Evolutionary conservation across 1,140 invertebrate genomes (phyloP), one percentile per base, ranked within the genome.

Genomic region (Camponotus vicinus): DNA sequence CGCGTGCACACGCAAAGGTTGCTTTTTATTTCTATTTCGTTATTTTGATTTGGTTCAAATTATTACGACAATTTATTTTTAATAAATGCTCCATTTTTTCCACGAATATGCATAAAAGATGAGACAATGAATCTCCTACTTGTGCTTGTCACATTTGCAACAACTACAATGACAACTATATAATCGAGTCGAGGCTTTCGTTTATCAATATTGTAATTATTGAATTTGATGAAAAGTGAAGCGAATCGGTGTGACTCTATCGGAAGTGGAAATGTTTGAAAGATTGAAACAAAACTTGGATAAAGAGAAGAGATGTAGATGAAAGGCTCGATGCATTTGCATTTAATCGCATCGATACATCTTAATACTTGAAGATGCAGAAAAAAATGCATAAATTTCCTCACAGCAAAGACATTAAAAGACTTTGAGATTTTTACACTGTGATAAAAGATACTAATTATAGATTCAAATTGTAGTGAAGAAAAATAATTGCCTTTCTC

Each of bases 171-270:
- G 27, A 71, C 27, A 55, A 69, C 13, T 15, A 18, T 8, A 37
- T 40, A 64, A 34, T 77, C 34, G 6, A 66, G 70, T 87, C 71
- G 78, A 88, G 86, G 86, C 34, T 52, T 49, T 64, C 21, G 1
- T 82, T 27, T 63, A 61, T 64, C 67, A 67, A 87, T 70, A 49
- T 13, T 13, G 45, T 11, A 64, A 77, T 63, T 57, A 27, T 13
- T 37, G 77, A 87, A 76, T 61, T 87, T 67, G 34, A 66, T 76
- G 27, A 32, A 76, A 32, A 27, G 76, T 37, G 34, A 73, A 79
- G 57, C 49, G 32, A 73, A 40, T 49, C 49, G 21, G 13, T 32
- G 18, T 32, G 21, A 27, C 18, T 27, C 49, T 45, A 8, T 45
- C 34, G 57, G 57, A 88, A 83, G 87, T 87, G 76, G 61, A 80